These are phyloP conservation scores for Hormiphora californensis DNA, from an alignment of 37 sponge, comb jelly and placozoan genomes.

Conservation along the genomic window DNA sequence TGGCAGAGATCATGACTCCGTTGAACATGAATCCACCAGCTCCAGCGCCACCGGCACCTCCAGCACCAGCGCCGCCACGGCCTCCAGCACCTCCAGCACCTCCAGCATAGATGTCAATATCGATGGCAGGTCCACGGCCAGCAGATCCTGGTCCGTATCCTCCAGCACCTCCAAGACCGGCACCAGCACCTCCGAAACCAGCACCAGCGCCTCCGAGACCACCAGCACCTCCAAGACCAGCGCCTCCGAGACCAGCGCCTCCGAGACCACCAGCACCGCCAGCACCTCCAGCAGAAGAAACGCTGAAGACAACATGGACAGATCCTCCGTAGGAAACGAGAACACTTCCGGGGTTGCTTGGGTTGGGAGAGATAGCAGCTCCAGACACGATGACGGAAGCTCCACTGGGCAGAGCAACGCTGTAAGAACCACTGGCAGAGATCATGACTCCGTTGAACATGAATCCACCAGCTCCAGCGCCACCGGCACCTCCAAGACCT, in stretches of 20 bases:
- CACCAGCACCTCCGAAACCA: not conserved
- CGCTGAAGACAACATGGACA: too few species aligned
- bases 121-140: not conserved
- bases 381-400: too few species aligned
- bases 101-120: not conserved
- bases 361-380: too few species aligned
- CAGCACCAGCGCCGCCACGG: too few species aligned
- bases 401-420: too few species aligned
- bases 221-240: not conserved
- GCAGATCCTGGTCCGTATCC: not conserved
- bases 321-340: too few species aligned
- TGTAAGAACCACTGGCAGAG: too few species aligned
- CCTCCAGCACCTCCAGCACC: not conserved
- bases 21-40: not conserved
- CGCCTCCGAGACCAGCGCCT: not conserved
- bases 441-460: too few species aligned
- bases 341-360: too few species aligned
- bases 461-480: too few species aligned
- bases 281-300: too few species aligned
- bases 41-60: not conserved
- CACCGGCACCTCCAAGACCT: not conserved
- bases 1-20: not conserved
- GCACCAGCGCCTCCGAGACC: not conserved
- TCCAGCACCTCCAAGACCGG: not conserved
- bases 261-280: not conserved